Conservation (phyloP, 2,888 invertebrate genomes). For the Fissipunctia ypsillon region DNA sequence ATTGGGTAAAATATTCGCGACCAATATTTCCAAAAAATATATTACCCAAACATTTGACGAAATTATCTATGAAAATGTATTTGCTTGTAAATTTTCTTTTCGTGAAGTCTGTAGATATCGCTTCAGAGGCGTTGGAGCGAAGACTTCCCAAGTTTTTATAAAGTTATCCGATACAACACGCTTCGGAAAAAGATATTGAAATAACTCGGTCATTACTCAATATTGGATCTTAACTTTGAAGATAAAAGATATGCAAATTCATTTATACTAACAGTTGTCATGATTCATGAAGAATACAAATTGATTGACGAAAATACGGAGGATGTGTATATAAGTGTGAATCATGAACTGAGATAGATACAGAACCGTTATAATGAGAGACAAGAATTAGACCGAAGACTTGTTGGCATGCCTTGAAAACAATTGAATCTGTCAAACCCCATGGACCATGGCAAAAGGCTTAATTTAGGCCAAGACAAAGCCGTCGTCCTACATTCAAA, state of each 20-base stretch:
- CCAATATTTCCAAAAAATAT: slow-evolving; percentile 12
- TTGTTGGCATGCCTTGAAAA: slow-evolving; percentile 31
- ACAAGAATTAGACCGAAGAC: slow-evolving; percentile 45
- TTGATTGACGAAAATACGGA: background rate
- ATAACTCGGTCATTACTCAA: slow-evolving; percentile 52
- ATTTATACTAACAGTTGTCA: slow-evolving; percentile 31
- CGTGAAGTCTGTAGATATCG: slow-evolving; percentile 36
- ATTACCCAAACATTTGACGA: slow-evolving; percentile 27
- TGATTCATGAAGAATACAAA: slow-evolving; percentile 23
- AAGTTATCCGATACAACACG: slow-evolving; percentile 60
- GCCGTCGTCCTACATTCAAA: slow-evolving; percentile 24
- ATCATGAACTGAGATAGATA: background rate
- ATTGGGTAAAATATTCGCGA: slow-evolving; percentile 9
- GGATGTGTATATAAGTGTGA: slow-evolving; percentile 9
- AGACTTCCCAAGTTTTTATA: slow-evolving; percentile 48
- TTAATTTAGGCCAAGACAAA: slow-evolving; percentile 30
- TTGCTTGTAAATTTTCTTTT: slow-evolving; percentile 48
- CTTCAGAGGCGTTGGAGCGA: slow-evolving; percentile 54
- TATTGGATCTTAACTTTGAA: slow-evolving; percentile 40
- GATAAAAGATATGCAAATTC: slow-evolving; percentile 43
- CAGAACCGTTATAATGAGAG: slow-evolving; percentile 21
- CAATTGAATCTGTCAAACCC: slow-evolving; percentile 40
- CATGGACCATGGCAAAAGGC: slow-evolving; percentile 32
- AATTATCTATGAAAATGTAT: slow-evolving; percentile 45
- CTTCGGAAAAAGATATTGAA: slow-evolving; percentile 55